These are phyloP conservation scores for Euphonia xanthogaster DNA, from an alignment of 2,797 vertebrate genomes.

Conservation along the genomic window DNA sequence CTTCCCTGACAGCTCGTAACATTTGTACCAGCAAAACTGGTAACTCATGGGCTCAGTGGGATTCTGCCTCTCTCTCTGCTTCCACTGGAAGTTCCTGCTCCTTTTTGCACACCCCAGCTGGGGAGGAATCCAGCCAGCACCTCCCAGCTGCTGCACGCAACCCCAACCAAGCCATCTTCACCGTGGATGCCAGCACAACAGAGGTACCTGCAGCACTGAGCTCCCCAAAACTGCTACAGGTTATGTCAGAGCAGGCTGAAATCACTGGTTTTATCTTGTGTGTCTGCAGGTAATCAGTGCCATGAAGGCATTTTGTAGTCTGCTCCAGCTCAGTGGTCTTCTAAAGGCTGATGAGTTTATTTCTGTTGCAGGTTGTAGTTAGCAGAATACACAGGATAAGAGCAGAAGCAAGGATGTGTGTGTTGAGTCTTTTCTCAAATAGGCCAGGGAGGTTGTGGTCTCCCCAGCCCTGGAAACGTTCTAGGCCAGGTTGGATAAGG, in stretches of 20 bases:
- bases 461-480: not conserved
- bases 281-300: not conserved
- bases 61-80: conserved; percentile 11
- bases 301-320: not conserved
- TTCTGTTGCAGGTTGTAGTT: not conserved
- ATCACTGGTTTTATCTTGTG: not conserved
- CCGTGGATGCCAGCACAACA: conserved; percentile 78
- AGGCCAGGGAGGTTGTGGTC: not conserved
- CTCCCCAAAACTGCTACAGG: not conserved
- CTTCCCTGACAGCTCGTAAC: conserved; percentile 76
- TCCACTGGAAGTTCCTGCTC: conserved; percentile 66
- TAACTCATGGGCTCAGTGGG: not conserved
- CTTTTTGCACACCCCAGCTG: conserved; percentile 68
- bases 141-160: conserved; percentile 61
- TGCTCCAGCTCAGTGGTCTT: not conserved
- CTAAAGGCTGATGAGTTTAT: not conserved
- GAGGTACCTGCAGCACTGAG: conserved; percentile 76
- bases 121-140: conserved; percentile 57
- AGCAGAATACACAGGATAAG: not conserved
- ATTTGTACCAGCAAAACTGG: conserved; percentile 62
- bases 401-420: not conserved
- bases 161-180: conserved; percentile 85
- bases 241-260: not conserved
- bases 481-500: not conserved
- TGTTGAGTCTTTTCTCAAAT: not conserved